These are phyloP conservation scores for Melanotaenia maccullochi DNA, from an alignment of 2,797 vertebrate genomes.

Conservation along the genomic window DNA sequence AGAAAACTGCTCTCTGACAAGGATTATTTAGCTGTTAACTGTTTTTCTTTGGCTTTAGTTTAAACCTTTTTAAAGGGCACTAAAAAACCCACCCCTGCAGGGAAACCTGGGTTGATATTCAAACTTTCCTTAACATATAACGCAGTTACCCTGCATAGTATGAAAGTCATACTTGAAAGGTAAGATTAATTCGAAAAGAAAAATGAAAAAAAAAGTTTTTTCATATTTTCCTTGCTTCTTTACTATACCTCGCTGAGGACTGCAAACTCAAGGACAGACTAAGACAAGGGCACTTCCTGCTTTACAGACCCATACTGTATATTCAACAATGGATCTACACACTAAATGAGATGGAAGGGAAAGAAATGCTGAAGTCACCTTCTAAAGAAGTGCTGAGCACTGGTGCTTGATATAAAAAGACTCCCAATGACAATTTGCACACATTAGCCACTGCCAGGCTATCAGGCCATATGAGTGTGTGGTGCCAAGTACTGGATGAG, in stretches of 20 bases:
- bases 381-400: conserved; percentile 81
- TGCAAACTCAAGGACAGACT: conserved; percentile 79
- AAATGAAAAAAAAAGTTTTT: conserved; percentile 12
- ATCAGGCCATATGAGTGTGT: conserved; percentile 70
- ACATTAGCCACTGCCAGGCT: conserved; percentile 82
- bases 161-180: conserved; percentile 47
- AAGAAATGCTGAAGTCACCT: conserved; percentile 82
- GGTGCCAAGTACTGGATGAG: conserved; percentile 73
- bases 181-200: conserved; percentile 32
- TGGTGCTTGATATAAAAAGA: conserved; percentile 81
- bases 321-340: conserved; percentile 83
- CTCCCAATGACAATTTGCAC: conserved; percentile 85
- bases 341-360: conserved; percentile 82
- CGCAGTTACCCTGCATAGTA: background rate
- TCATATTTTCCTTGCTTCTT: conserved; percentile 25
- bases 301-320: conserved; percentile 77
- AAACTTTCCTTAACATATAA: conserved; percentile 14
- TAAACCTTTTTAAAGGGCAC: background rate
- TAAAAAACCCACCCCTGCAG: background rate
- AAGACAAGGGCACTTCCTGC: conserved; percentile 76
- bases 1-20: background rate
- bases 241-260: conserved; percentile 50
- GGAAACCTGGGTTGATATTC: conserved; percentile 11
- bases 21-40: background rate
- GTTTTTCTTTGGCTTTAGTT: background rate